These are phyloP conservation scores for Rattus rattus DNA, from an alignment of 2,113 vertebrate species.

Conservation along the genomic window DNA sequence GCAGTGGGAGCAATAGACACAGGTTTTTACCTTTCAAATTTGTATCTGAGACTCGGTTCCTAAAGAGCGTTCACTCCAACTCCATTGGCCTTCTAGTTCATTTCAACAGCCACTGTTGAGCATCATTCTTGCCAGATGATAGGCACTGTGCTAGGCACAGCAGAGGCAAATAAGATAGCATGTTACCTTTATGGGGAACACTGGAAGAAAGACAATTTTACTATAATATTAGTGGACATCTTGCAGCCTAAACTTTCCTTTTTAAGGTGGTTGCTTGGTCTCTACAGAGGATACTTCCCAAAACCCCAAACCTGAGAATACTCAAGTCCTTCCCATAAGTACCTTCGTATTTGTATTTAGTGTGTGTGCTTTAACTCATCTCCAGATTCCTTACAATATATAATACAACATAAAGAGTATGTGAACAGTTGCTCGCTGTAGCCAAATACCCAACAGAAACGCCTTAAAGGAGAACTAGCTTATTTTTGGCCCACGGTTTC, in stretches of 20 bases:
- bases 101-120: background rate
- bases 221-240: no score
- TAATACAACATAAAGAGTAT: background rate
- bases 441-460: background rate
- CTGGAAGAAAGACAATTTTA: background rate
- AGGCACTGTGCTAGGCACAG: background rate
- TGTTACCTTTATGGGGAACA: background rate
- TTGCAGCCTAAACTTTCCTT: background rate
- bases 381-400: background rate
- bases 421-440: background rate
- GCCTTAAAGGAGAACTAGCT: background rate
- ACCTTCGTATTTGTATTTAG: background rate
- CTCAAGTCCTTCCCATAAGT: background rate
- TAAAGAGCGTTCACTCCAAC: background rate
- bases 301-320: background rate
- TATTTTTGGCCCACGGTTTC: background rate
- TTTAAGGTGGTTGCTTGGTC: background rate
- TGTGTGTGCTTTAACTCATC: background rate
- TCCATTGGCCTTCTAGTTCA: background rate
- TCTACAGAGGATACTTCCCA: background rate
- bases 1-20: background rate
- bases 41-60: background rate
- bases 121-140: background rate
- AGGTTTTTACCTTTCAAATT: background rate
- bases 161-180: background rate